Evolutionary conservation across 2,888 invertebrate genomes (phyloP), one percentile per base, ranked within the genome.

Genomic region (Apotomis capreana): DNA sequence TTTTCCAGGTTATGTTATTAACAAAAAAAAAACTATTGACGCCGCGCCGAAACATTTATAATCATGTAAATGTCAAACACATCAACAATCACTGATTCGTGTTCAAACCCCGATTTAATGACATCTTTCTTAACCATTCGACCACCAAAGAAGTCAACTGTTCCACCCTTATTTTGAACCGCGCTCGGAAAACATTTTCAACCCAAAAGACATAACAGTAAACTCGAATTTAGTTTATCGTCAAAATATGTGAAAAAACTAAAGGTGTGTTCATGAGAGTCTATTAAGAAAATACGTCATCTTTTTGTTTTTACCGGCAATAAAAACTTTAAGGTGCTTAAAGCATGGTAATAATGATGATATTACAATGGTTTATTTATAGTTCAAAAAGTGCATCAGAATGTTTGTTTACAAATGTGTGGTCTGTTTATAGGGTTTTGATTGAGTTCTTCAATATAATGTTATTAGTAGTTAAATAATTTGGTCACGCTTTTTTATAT

Each of bases 241-340:
- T 49, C 4, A 8, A 40, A 9, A 13, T 10, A n/a, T n/a, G 5
- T 49, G 15, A 52, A 71, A 57, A 62, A 68, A 67, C 15, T 61
- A 57, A 62, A 55, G 9, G 36, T n/a, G 55, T 44, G 61, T 58
- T 40, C 54, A 52, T 40, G 55, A 51, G 61, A 61, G 61, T 71
- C 61, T 71, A 71, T 68, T 71, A 71, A 58, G 57, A 51, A 62
- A 71, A 61, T 62, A 6, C 52, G 67, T 68, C 71, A 71, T 67
- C 37, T 8, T 3, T 57, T 26, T 9, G 13, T 5, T 57, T 57
- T 40, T 61, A n/a, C 63, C 37, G 12, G 3, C 10, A 9, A 15
- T n/a, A 26, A 6, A 62, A 67, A 36, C 26, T 3, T 13, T 6
- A 44, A 6, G 13, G 10, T 4, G 1, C 13, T 68, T 68, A 61